Percentiles rank a stretch among this genome's conserved stretches.
phyloP scores from a whole-genome alignment of 2,888 invertebrate species.

The Candidula unifasciata region DNA sequence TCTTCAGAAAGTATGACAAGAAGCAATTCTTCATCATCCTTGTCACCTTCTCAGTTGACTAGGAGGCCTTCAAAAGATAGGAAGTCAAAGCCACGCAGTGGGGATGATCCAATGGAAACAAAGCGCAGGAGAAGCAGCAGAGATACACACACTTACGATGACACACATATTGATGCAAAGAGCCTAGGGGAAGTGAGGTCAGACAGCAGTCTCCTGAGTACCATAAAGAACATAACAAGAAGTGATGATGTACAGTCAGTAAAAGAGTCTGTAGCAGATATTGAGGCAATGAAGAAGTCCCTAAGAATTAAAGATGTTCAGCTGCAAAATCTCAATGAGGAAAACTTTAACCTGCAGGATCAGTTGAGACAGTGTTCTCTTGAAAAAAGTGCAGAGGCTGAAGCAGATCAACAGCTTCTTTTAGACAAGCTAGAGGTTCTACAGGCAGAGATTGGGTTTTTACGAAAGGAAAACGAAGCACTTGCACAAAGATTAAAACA shows the following conservation, averaged over 20 bases:
- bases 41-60: constrained; percentile 7
- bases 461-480: constrained; percentile 52
- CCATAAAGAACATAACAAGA: constrained; percentile 4
- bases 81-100: constrained; percentile 43
- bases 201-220: background rate
- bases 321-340: constrained; percentile 9
- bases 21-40: constrained; percentile 19
- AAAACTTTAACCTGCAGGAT: constrained; percentile 41
- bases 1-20: background rate
- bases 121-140: constrained; percentile 44
- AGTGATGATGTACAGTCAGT: constrained; percentile 14
- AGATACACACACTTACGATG: constrained; percentile 11
- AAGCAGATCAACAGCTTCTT: constrained; percentile 47
- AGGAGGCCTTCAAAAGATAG: constrained; percentile 43
- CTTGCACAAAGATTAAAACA: constrained; percentile 57
- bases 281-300: constrained; percentile 17
- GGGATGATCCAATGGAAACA: constrained; percentile 40
- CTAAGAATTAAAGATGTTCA: background rate
- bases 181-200: constrained; percentile 16
- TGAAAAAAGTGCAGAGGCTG: constrained; percentile 40
- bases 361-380: constrained; percentile 26
- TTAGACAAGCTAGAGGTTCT: constrained; percentile 40
- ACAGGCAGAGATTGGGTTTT: constrained; percentile 46
- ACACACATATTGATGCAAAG: background rate
- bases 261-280: background rate